Base-by-base conservation (phyloP, 1,140 invertebrate genomes). In the Drosophila tsacasi region DNA sequence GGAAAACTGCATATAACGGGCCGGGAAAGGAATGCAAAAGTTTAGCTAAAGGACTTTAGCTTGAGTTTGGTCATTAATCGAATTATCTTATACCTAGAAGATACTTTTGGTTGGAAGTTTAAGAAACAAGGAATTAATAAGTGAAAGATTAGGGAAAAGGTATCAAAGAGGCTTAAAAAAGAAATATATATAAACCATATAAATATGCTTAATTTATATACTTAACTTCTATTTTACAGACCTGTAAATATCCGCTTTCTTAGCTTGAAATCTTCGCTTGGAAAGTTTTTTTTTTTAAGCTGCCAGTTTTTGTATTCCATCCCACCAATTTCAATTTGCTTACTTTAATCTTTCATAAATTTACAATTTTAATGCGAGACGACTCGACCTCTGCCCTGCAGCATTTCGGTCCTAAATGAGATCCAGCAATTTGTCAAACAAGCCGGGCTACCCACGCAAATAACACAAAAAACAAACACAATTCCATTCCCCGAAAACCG, bases 401-500 rank as follows among this genome's bases (percentile, higher is more conserved):
- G 54, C 37, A 19, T 32, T 27, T 27, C 15, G 15, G 47, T 60
- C 65, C 76, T 46, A 74, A 60, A 74, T 44, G 13, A 39, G 54
- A 74, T 32, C 57, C 72, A 54, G 68, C 55, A 65, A 72, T 61
- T 55, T 76, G 81, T 73, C 62, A 85, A 74, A 55, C 71, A 72
- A 71, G 61, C 72, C 57, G 21, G 15, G 37, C 62, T 60, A 44
- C 66, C 60, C 47, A 73, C 40, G 46, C 32, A 50, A 44, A 17
- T 40, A 69, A 40, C 54, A 63, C 23, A 72, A 37, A 76, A 47
- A 35, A 57, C 25, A 52, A 27, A 52, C 49, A 67, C 46, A 72
- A 61, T 35, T 21, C 52, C 52, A 35, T 35, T 54, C 30, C 2
- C 23, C n/a, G 39, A 39, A 32, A 69, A 50, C 1, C 27, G 8